Evolutionary conservation across 2,888 invertebrate species (phyloP), one percentile per base, ranked within the genome.

Genomic region (Eubasilissa splendida): DNA sequence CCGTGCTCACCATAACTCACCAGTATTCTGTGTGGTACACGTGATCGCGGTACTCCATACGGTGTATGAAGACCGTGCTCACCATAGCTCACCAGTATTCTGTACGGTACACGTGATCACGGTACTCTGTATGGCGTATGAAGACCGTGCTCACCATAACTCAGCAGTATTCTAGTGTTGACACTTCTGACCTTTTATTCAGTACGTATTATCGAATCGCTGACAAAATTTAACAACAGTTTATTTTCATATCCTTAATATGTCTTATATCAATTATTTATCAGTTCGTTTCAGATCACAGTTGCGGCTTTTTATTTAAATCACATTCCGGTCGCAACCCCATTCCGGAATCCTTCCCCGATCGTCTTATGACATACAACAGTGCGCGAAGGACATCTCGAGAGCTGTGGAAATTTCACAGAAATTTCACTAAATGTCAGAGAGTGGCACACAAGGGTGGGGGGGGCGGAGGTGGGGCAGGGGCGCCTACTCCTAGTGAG

Each of bases 401-500:
- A 70, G 52, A 33, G 50, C 53, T 65, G 53, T 52, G 76, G 76
- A 81, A 74, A 63, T 78, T 80, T 82, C 80, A 80, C 75, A 82
- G 80, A 80, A 83, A 80, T 70, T 75, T 76, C 80, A 79, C 79
- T 53, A 66, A 59, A 42, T 50, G 42, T 42, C 42, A 42, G 42
- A 60, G 58, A 77, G 52, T 22, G 70, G 58, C 22, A 68, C 50
- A 53, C 56, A 22, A 53, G 63, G 31, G 71, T 52, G 50, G 54
- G 73, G 74, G 79, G 68, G 80, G 75, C 77, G 68, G 71, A 31
- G 74, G 76, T 53, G 80, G 60, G 60, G n/a, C n/a, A n/a, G 53
- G 74, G 79, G 77, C 74, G n/a, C 52, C 68, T 33, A 52, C 56
- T 42, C 90, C 90, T 94, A 94, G 90, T 95, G 95, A 86, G 94